Evolutionary conservation across 2,888 invertebrate genomes (phyloP).

Genomic region (Lasioglossum calceatum): DNA sequence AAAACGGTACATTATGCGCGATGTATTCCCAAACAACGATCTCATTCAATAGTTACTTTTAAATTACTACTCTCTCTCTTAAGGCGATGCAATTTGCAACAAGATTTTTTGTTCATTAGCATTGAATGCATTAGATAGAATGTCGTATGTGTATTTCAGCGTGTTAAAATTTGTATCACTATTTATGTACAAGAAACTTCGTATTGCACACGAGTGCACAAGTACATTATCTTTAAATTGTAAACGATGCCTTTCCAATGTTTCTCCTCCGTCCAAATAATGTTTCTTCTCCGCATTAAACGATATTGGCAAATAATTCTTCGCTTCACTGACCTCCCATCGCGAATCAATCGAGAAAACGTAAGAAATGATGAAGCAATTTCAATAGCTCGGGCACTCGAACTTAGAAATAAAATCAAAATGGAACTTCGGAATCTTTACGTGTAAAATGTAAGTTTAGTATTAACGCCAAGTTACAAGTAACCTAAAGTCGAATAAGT

Average conservation of each 20-base stretch:
- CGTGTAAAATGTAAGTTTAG: constrained; percentile 74
- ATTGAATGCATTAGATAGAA: not conserved
- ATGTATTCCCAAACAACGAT: not conserved
- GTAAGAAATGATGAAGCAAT: constrained; percentile 1
- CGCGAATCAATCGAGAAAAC: not conserved
- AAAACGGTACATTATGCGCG: not conserved
- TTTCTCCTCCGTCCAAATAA: not conserved
- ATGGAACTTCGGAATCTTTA: constrained; percentile 73
- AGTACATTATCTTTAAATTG: not conserved
- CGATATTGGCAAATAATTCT: not conserved
- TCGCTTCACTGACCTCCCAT: not conserved
- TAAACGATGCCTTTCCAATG: not conserved
- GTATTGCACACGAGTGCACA: not conserved
- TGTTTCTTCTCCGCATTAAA: not conserved
- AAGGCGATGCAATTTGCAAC: not conserved
- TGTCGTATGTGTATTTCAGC: not conserved
- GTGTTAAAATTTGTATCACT: not conserved
- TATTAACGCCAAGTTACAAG: constrained; percentile 88
- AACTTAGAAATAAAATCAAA: constrained; percentile 69
- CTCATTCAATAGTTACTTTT: not conserved
- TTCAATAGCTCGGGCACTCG: constrained; percentile 69
- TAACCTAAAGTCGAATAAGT: constrained; percentile 97
- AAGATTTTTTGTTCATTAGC: not conserved
- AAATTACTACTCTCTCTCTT: not conserved
- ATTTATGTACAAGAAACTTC: not conserved